A percentile compares a stretch with the other conserved stretches of the same genome.
phyloP scores from a whole-genome alignment of 2,113 vertebrate genomes.

The Sminthopsis crassicaudata region DNA sequence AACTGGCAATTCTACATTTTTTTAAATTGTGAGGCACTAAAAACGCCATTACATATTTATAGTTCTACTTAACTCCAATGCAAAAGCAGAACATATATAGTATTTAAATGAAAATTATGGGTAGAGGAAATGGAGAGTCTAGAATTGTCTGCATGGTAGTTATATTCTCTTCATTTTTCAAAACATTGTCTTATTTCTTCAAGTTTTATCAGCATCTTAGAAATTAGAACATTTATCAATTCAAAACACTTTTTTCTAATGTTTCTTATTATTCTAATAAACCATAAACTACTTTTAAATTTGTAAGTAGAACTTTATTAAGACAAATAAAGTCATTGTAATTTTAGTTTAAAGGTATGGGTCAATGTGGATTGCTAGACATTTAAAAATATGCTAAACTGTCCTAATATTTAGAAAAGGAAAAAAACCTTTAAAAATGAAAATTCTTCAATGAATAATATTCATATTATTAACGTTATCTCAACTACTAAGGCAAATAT shows the following conservation, averaged over 20 bases:
- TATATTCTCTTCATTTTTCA: neutral
- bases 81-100: neutral
- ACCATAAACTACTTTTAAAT: neutral
- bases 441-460: neutral
- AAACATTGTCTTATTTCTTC: neutral
- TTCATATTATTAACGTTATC: neutral
- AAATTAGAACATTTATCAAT: neutral
- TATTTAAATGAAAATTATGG: neutral
- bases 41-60: neutral
- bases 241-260: conserved; percentile 20
- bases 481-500: neutral
- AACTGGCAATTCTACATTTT: neutral
- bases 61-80: neutral
- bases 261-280: neutral
- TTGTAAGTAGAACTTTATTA: neutral
- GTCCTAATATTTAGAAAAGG: neutral
- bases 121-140: neutral
- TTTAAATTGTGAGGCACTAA: neutral
- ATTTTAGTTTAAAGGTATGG: neutral
- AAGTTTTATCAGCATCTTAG: neutral
- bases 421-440: conserved; percentile 13
- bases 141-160: neutral
- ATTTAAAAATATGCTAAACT: conserved; percentile 1
- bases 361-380: neutral
- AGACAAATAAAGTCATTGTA: neutral